phyloP scores from a whole-genome alignment of 2,888 invertebrate species.

The Drosophila siamana region DNA sequence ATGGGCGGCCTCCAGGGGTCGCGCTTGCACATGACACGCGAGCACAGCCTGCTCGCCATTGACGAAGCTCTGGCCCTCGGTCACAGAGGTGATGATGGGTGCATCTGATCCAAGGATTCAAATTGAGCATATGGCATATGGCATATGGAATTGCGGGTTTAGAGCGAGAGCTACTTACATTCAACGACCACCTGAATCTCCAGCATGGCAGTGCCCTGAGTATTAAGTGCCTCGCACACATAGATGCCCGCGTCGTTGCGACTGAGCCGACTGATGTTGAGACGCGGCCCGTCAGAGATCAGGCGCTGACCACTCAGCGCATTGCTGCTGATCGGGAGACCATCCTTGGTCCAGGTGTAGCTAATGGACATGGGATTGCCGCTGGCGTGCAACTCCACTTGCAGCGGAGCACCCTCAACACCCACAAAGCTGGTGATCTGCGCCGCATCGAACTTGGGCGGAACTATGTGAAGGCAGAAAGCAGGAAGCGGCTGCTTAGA shows the following conservation, averaged over 20 bases:
- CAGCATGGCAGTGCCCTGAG: constrained; percentile 82
- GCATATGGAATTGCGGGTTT: too few species aligned
- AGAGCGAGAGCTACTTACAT: constrained; percentile 79
- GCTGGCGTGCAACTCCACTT: constrained; percentile 81
- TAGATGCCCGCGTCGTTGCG: constrained; percentile 83
- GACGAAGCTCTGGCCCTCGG: constrained; percentile 80
- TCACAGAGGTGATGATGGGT: constrained; percentile 78
- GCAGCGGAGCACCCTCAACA: constrained; percentile 82
- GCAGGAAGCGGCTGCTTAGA: constrained; percentile 2
- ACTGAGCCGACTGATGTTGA: constrained; percentile 81
- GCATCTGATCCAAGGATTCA: constrained; percentile 65
- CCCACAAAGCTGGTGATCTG: constrained; percentile 80
- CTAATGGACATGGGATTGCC: constrained; percentile 84
- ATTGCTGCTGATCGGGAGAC: constrained; percentile 82
- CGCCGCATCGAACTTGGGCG: constrained; percentile 81
- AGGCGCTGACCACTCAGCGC: constrained; percentile 76
- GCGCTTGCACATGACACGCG: constrained; percentile 80
- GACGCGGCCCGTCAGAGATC: constrained; percentile 80
- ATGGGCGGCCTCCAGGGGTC: constrained; percentile 80
- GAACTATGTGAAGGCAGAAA: constrained; percentile 57
- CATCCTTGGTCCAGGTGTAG: constrained; percentile 84
- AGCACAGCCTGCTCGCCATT: constrained; percentile 82
- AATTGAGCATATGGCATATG: not conserved
- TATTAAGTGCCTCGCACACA: constrained; percentile 83
- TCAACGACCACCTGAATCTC: constrained; percentile 82